Evolutionary conservation across 2,113 vertebrate species (phyloP), one percentile per base, ranked within the genome.

Genomic region (Phoenicopterus ruber): DNA sequence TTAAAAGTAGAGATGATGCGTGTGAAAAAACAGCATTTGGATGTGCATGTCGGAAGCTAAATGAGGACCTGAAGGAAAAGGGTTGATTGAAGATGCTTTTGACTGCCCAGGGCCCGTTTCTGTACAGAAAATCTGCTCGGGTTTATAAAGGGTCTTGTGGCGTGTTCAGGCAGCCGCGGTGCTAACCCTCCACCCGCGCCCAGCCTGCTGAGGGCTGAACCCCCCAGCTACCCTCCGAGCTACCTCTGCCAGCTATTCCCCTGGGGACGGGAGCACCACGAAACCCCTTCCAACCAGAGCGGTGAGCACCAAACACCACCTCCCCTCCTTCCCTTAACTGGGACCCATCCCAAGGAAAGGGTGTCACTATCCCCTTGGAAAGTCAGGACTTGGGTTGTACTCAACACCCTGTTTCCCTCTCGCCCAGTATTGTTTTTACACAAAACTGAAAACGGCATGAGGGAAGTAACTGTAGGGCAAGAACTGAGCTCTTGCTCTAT

Each of bases 211-310:
- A 90, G 65, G 19, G 49, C 28, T 76, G 49, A 71, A 55, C 11
- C 7, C 9, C 3, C 7, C 5, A 18, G 1, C 10, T 72, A 54
- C 42, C 7, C 36, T 73, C 36, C 4, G 3, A 71, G 9, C 9
- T 47, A 25, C 19, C 20, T 12, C 21, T 46, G 15, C 6, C 16
- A 80, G 16, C 25, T 58, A 5, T 85, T 63, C 11, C 15, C 11
- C 26, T 52, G 26, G 20, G 16, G 7, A 34, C 0, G 0, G 11
- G 5, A 88, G 24, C 21, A 40, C 5, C 34, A 44, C 0, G 2
- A 24, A 71, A 82, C 21, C 32, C 26, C 18, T 67, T 67, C 52
- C 20, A 79, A 17, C 1, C 20, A 62, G 9, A 76, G 9, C 36
- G 54, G 4, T 70, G 40, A 46, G 8, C 22, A 66, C 1, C 13